Evolutionary conservation across 2,797 vertebrate species (phyloP).

Genomic region (Alectoris magna): DNA sequence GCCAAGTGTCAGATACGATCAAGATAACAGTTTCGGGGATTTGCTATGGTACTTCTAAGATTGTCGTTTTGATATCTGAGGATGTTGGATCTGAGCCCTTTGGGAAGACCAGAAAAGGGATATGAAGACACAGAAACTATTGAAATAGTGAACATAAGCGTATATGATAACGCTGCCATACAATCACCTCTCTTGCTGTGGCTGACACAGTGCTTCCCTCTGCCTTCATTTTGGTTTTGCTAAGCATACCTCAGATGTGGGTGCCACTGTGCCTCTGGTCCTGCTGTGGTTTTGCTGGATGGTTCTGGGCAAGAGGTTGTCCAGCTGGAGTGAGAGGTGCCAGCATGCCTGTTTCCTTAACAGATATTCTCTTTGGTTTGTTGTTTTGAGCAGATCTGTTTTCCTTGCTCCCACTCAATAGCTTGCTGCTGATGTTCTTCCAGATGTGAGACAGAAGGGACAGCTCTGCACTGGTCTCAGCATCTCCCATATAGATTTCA

Average conservation of each 20-base stretch:
- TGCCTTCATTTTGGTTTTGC: not conserved
- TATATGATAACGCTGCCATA: not conserved
- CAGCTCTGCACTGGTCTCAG: not conserved
- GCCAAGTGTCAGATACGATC: not conserved
- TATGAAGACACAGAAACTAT: not conserved
- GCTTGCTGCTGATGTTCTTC: not conserved
- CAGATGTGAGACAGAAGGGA: not conserved
- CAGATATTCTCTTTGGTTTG: not conserved
- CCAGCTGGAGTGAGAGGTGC: not conserved
- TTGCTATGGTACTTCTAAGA: not conserved
- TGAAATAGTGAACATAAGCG: not conserved
- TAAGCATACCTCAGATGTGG: rapidly evolving
- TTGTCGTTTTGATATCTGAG: not conserved
- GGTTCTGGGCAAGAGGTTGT: not conserved
- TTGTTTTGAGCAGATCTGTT: not conserved
- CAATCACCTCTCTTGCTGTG: not conserved
- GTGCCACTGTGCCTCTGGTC: not conserved
- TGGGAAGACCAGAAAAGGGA: not conserved
- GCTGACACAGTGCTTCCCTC: not conserved
- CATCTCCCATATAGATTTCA: not conserved
- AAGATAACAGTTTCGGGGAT: not conserved
- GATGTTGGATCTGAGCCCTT: not conserved
- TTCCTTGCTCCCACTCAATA: not conserved
- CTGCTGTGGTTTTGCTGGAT: not conserved
- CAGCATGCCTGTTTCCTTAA: not conserved